phyloP scores from a whole-genome alignment of 1,140 invertebrate species.

The Sesamia nonagrioides region DNA sequence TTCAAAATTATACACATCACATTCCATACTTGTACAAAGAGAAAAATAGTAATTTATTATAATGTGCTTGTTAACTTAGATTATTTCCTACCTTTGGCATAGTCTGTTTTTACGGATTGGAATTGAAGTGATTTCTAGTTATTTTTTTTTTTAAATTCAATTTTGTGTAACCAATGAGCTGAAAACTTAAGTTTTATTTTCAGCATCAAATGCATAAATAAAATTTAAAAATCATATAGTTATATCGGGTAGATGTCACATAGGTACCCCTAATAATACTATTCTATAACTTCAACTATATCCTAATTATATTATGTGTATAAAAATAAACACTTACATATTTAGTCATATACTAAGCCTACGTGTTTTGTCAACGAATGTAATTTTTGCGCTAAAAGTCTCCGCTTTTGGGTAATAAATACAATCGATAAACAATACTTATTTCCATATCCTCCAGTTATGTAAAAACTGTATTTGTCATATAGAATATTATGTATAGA shows the following conservation, averaged over 20 bases:
- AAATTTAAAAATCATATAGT: conserved; percentile 23
- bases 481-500: conserved; percentile 60
- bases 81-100: conserved; percentile 62
- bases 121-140: conserved; percentile 56
- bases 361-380: conserved; percentile 26
- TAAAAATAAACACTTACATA: conserved; percentile 52
- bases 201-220: conserved; percentile 39
- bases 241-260: conserved; percentile 45
- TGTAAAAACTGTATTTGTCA: conserved; percentile 62
- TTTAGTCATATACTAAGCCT: conserved; percentile 57
- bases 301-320: conserved; percentile 49
- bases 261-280: conserved; percentile 42
- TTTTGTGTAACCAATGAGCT: conserved; percentile 5
- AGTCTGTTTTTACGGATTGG: conserved; percentile 67
- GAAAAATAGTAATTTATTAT: conserved; percentile 48
- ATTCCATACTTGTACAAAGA: conserved; percentile 80
- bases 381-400: conserved; percentile 23
- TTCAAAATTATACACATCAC: conserved; percentile 73
- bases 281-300: conserved; percentile 45
- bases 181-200: conserved; percentile 17
- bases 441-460: conserved; percentile 57
- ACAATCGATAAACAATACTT: conserved; percentile 37
- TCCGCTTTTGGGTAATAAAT: conserved; percentile 27
- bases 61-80: conserved; percentile 29
- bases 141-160: conserved; percentile 19